Base-by-base conservation (phyloP, 2,113 vertebrate genomes). In the Phycodurus eques region DNA sequence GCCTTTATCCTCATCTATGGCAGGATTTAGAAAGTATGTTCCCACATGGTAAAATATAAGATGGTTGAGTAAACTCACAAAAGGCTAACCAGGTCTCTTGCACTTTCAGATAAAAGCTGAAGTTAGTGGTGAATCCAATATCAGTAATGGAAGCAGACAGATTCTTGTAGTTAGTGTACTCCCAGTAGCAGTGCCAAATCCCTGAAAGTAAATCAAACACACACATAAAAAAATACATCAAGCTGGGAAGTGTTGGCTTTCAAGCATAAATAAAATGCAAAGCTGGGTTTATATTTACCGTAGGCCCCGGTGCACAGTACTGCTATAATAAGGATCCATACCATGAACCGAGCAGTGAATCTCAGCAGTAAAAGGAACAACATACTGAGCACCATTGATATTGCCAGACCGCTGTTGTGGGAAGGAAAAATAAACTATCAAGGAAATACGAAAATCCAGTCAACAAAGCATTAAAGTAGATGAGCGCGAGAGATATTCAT, bases 81-180 rank as follows among this genome's bases (percentile, higher is more conserved):
- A 95, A 94, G 0, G 90, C 95, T 77, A 97, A 89, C 96, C 96
- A 97, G 6, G 95, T 96, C 88, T 96, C 95, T 71, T 94, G 91
- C 43, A 95, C 93, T 5, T 89, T 88, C 69, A 92, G 74, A 72
- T 96, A 97, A 77, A 89, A 88, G 0, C 87, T 60, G n/a, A 95
- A 67, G 77, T 96, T 86, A 43, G 90, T 93, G 76, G 93, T 96
- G 85, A 97, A 89, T 31, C 95, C 95, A 4, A 96, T 27, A 13
- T 91, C 43, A 8, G 15, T 42, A 68, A 95, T 93, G 75, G 90
- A 80, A 39, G 90, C 80, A 0, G 83, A 85, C 0, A 10, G 0
- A 35, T 79, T 54, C 20, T 87, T 90, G 73, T 93, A 86, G 64
- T 47, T 56, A 0, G 60, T 69, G 20, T 96, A 97, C 84, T 96